phyloP scores from a whole-genome alignment of 2,797 vertebrate genomes.

The Heteromormyrus szaboi region DNA sequence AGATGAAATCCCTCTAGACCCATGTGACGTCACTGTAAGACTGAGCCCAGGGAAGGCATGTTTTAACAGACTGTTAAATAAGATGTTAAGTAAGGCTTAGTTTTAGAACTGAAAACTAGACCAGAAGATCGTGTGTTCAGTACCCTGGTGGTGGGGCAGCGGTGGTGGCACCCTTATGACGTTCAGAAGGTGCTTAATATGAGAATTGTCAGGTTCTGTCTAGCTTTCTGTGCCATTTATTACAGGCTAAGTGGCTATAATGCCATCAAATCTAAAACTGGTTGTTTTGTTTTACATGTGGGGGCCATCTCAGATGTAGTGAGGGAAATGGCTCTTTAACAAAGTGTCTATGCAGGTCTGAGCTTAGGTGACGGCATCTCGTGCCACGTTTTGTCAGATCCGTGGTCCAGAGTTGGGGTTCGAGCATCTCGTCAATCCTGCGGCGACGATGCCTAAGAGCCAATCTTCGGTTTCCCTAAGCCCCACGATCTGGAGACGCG shows the following conservation, averaged over 20 bases:
- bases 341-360: background rate
- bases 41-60: conserved; percentile 32
- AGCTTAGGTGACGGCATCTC: background rate
- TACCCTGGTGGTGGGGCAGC: background rate
- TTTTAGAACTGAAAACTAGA: background rate
- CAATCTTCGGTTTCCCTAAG: background rate
- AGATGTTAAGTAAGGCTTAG: background rate
- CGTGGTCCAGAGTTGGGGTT: background rate
- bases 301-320: background rate
- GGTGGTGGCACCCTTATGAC: background rate
- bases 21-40: conserved; percentile 54
- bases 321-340: background rate
- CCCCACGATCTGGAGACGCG: background rate
- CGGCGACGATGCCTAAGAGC: background rate
- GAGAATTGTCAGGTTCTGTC: background rate
- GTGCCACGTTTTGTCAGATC: background rate
- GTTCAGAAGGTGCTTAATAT: background rate
- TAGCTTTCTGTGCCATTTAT: background rate
- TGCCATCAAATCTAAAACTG: background rate
- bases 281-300: background rate
- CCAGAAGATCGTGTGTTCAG: background rate
- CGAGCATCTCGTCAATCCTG: background rate
- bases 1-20: conserved; percentile 70
- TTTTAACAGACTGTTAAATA: background rate
- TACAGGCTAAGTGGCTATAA: background rate